phyloP scores from a whole-genome alignment of 2,797 vertebrate genomes.

The Hydrolagus colliei region DNA sequence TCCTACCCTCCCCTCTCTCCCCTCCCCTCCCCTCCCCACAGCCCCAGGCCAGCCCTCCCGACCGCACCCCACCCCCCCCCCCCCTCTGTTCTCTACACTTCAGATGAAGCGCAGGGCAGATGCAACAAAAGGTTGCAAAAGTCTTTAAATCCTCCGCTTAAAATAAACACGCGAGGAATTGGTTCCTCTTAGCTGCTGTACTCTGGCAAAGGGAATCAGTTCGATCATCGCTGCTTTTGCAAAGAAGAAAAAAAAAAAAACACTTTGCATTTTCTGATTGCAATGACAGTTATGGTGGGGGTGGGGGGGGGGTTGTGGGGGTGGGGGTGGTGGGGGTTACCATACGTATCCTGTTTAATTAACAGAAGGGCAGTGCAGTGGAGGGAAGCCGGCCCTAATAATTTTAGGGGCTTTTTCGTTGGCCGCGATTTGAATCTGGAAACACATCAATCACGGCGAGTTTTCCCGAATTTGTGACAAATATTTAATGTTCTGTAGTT shows the following conservation, averaged over 20 bases:
- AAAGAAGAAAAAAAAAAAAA: conserved; percentile 45
- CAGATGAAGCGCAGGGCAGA: background rate
- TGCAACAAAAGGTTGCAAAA: background rate
- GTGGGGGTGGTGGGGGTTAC: conserved; percentile 45
- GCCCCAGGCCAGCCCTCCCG: no score
- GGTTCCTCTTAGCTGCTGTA: background rate
- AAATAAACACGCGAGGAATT: background rate
- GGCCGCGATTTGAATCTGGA: conserved; percentile 51
- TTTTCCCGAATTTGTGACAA: conserved; percentile 47
- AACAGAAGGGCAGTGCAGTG: conserved; percentile 53
- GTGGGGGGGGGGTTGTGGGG: conserved; percentile 45
- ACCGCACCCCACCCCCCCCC: no score
- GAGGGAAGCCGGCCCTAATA: conserved; percentile 56
- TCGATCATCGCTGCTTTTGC: no score
- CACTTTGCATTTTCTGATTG: conserved; percentile 57
- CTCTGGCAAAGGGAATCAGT: no score
- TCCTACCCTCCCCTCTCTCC: no score
- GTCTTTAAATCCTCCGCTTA: background rate
- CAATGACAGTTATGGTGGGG: conserved; percentile 45
- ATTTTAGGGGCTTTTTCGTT: conserved; percentile 53
- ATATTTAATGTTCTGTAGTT: conserved; percentile 60
- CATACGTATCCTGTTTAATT: conserved; percentile 60
- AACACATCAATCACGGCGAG: conserved; percentile 53
- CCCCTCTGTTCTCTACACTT: background rate
- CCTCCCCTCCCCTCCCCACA: background rate